A percentile compares a stretch with the other conserved stretches of the same genome.
Evolutionary conservation across 2,888 invertebrate genomes (phyloP).

Genomic region (Dryobotodes eremita): DNA sequence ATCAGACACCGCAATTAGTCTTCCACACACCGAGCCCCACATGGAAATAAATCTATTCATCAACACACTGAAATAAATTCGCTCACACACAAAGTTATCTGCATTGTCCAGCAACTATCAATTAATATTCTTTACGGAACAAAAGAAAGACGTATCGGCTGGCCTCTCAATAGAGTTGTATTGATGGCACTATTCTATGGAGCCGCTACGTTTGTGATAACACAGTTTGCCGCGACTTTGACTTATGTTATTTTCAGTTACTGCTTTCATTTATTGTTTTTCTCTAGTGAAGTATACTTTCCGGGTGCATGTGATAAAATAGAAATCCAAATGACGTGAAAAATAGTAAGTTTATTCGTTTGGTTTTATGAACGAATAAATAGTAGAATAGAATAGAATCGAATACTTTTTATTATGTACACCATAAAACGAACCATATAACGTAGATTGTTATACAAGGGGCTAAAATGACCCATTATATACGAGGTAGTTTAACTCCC

Average conservation of each 20-base stretch:
- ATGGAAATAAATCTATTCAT: conserved; percentile 45
- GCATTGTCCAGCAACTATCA: conserved; percentile 50
- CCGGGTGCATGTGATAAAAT: not conserved
- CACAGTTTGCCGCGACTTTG: conserved; percentile 21
- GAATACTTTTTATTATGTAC: too few relatives aligned
- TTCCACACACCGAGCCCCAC: conserved; percentile 7
- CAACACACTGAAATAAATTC: conserved; percentile 33
- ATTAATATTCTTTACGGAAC: conserved; percentile 65
- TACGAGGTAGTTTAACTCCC: too few relatives aligned
- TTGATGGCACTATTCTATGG: conserved; percentile 51
- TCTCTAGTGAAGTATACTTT: not conserved
- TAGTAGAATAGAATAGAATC: too few relatives aligned
- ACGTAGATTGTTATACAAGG: too few relatives aligned
- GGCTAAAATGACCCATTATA: too few relatives aligned
- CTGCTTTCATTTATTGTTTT: not conserved
- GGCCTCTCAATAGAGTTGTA: conserved; percentile 41
- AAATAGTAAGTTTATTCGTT: not conserved
- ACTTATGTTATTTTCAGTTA: conserved; percentile 33
- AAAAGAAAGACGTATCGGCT: conserved; percentile 57
- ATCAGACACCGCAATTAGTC: conserved; percentile 32
- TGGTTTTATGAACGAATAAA: too few relatives aligned
- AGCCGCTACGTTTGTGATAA: conserved; percentile 32
- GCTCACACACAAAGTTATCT: conserved; percentile 41
- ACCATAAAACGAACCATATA: too few relatives aligned
- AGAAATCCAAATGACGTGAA: not conserved